Evolutionary conservation across 2,888 invertebrate genomes (phyloP).

Genomic region (Sinopyrophorus schimmeli): DNA sequence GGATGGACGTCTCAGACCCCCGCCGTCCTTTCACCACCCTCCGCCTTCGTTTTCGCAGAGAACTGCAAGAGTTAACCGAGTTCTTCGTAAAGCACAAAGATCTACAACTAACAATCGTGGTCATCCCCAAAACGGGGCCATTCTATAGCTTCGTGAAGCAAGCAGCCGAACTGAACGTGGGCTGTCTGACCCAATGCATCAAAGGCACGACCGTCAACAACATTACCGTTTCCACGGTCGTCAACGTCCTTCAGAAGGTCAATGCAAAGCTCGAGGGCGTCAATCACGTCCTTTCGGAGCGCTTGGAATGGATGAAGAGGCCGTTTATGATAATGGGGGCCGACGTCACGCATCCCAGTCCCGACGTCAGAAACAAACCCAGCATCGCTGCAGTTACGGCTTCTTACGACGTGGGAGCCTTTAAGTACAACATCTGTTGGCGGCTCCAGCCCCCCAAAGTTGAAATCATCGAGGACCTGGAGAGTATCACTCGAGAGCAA

Average conservation of each 20-base stretch:
- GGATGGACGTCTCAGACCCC: conserved; percentile 36
- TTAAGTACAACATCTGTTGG: conserved; percentile 74
- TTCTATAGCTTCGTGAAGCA: conserved; percentile 37
- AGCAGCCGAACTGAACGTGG: conserved; percentile 68
- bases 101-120: conserved; percentile 64
- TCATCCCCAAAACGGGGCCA: conserved; percentile 59
- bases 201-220: background rate
- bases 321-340: conserved; percentile 75
- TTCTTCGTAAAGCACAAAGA: conserved; percentile 35
- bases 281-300: conserved; percentile 64
- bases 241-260: conserved; percentile 75
- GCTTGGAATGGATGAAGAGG: conserved; percentile 56
- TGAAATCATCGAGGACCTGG: conserved; percentile 77
- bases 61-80: conserved; percentile 2
- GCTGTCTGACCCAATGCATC: conserved; percentile 77
- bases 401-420: conserved; percentile 69
- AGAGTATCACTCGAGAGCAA: conserved; percentile 61
- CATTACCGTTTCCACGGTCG: conserved; percentile 58
- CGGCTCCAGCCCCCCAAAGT: conserved; percentile 73
- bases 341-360: conserved; percentile 91
- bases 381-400: conserved; percentile 78
- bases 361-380: conserved; percentile 67
- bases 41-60: background rate
- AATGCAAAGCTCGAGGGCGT: conserved; percentile 81
- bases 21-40: background rate